These are phyloP conservation scores for Pteruthius melanotis DNA, from an alignment of 2,113 vertebrate species.

Conservation along the genomic window DNA sequence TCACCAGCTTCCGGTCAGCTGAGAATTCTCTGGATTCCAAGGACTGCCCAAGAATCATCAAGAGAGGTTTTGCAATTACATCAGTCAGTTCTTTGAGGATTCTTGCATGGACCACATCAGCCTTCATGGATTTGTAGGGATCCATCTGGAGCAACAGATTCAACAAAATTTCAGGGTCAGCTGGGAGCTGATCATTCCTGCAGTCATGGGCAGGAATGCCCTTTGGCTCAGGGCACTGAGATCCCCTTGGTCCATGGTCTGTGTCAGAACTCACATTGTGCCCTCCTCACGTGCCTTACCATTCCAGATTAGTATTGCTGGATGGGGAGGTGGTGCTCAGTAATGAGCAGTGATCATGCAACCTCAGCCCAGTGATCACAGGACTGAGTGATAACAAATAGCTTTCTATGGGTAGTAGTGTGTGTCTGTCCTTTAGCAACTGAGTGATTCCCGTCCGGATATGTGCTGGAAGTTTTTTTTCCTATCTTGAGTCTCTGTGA, in stretches of 20 bases:
- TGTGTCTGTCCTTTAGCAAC: not conserved
- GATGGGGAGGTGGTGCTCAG: not conserved
- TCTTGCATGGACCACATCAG: not conserved
- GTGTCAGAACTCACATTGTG: not conserved
- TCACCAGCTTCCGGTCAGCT: not conserved
- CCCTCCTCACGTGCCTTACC: not conserved
- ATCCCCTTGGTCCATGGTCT: not conserved
- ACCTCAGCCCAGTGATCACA: fast-evolving
- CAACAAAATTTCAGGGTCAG: not conserved
- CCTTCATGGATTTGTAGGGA: not conserved
- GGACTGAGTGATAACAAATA: not conserved
- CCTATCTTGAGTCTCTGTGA: not conserved
- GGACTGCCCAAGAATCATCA: not conserved
- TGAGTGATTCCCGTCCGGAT: not conserved
- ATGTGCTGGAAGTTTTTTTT: not conserved
- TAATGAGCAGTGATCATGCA: not conserved
- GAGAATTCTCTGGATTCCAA: not conserved
- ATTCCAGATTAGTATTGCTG: not conserved
- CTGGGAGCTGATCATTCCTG: not conserved
- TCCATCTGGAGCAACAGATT: not conserved
- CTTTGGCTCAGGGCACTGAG: not conserved
- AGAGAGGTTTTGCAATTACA: not conserved
- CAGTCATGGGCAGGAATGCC: not conserved
- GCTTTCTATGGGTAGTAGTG: not conserved
- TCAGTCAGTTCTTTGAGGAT: not conserved